Percentiles rank a stretch among this genome's conserved stretches.
phyloP scores from a whole-genome alignment of 2,113 vertebrate genomes.

The Megaceryle maxima region DNA sequence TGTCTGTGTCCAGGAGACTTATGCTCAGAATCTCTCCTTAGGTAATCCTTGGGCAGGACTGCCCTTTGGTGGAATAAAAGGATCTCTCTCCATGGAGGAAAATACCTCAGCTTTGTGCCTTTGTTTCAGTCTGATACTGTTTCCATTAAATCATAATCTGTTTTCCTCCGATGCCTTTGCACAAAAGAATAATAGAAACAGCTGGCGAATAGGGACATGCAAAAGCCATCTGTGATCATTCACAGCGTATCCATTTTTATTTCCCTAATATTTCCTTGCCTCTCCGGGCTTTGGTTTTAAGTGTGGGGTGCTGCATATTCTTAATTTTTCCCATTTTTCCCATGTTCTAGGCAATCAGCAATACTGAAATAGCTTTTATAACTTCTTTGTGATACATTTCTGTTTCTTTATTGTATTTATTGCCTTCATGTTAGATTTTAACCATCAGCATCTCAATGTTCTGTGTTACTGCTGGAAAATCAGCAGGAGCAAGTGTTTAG shows the following conservation, averaged over 20 bases:
- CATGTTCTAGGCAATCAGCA: not conserved
- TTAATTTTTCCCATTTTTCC: not conserved
- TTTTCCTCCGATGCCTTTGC: slow-evolving; percentile 22
- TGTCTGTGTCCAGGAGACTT: not conserved
- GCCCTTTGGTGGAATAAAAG: not conserved
- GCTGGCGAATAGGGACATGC: slow-evolving; percentile 1
- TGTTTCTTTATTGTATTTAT: not conserved
- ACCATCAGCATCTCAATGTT: not conserved
- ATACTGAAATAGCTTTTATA: not conserved
- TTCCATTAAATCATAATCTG: slow-evolving; percentile 22
- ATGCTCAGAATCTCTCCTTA: not conserved
- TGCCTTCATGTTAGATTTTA: not conserved
- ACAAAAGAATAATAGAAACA: not conserved
- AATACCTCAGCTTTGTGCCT: not conserved
- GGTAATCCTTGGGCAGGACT: not conserved
- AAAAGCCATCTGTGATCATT: slow-evolving; percentile 25
- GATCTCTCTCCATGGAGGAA: not conserved
- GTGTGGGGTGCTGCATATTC: not conserved
- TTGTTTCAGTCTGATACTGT: slow-evolving; percentile 1
- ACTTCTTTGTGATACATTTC: not conserved
- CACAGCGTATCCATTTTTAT: slow-evolving; percentile 1
- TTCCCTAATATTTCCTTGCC: slow-evolving; percentile 1
- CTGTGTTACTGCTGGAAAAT: not conserved
- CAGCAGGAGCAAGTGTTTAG: not conserved
- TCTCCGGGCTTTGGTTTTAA: slow-evolving; percentile 1